Evolutionary conservation across 2,888 invertebrate genomes (phyloP).

Genomic region (Atrina japonica): DNA sequence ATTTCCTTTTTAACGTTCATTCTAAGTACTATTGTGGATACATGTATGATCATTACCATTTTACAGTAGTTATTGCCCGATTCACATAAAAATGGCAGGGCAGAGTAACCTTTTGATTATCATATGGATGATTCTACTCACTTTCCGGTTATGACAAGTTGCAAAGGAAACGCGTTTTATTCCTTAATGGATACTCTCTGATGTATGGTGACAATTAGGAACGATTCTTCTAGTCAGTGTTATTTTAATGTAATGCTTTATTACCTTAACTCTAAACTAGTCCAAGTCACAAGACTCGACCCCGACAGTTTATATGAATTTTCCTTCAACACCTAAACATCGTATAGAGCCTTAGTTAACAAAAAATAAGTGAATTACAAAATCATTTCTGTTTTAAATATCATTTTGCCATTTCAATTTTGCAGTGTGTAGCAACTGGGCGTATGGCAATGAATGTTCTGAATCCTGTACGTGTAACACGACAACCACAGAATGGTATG

Average conservation of each 20-base stretch:
- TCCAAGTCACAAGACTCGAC: neutral
- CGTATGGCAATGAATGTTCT: constrained; percentile 7
- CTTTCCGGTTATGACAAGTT: no score
- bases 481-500: constrained; percentile 28
- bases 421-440: constrained; percentile 17
- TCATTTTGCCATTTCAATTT: neutral
- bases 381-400: no score
- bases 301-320: neutral
- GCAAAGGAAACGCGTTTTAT: no score
- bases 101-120: no score
- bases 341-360: neutral
- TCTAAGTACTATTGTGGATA: neutral
- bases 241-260: neutral
- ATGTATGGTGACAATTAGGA: no score
- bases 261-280: no score
- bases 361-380: neutral
- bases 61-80: no score
- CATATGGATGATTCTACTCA: no score
- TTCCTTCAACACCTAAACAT: neutral
- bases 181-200: no score
- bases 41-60: neutral
- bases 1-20: neutral
- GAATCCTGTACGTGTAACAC: constrained; percentile 32
- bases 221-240: no score
- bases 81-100: no score